phyloP scores from a whole-genome alignment of 2,113 vertebrate genomes.

The Pyrgilauda ruficollis region DNA sequence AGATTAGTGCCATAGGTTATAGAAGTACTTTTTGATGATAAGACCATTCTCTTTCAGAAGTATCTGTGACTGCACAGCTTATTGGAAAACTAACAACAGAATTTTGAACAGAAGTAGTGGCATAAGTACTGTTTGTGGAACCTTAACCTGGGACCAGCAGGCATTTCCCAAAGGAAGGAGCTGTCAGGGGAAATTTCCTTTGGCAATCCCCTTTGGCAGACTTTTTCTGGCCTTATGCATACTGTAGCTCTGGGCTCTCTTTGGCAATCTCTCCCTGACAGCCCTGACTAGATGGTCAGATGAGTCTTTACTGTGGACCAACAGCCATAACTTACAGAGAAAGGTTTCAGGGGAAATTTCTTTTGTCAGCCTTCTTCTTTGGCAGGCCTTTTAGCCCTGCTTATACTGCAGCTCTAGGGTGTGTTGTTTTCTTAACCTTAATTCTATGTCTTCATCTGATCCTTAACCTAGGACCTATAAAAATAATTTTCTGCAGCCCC shows the following conservation, averaged over 20 bases:
- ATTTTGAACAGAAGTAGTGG: background rate
- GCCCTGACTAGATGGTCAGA: background rate
- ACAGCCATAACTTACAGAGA: background rate
- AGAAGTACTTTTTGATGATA: background rate
- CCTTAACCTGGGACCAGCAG: background rate
- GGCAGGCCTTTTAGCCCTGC: background rate
- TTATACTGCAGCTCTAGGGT: background rate
- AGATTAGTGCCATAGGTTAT: background rate
- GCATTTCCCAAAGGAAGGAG: background rate
- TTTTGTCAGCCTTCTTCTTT: background rate
- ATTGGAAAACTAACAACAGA: background rate
- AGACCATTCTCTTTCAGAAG: background rate
- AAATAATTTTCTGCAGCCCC: background rate
- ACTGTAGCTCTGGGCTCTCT: background rate
- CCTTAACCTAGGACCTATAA: background rate
- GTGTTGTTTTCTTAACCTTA: background rate
- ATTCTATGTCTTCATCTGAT: background rate
- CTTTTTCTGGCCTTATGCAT: background rate
- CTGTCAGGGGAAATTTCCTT: background rate
- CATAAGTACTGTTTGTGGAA: background rate
- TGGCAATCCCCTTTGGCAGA: background rate
- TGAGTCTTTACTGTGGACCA: background rate
- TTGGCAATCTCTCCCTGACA: background rate
- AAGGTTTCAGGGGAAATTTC: background rate
- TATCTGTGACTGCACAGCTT: background rate